Conservation (phyloP, 2,888 invertebrate genomes). For the Entomobrya multifasciata region DNA sequence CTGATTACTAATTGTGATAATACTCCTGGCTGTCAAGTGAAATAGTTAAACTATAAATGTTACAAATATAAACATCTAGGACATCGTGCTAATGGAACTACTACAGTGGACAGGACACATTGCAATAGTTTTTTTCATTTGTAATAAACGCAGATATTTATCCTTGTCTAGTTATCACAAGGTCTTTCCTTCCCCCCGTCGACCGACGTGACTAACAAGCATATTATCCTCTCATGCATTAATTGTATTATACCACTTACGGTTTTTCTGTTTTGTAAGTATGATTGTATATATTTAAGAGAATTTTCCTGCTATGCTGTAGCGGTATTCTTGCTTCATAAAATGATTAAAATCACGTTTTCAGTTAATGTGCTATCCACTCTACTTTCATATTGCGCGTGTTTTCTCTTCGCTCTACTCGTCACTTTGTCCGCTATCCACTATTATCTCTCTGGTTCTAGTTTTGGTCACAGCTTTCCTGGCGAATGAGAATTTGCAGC, state of each 20-base stretch:
- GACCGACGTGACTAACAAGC: constrained; percentile 56
- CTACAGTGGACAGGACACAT: no score
- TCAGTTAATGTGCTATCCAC: constrained; percentile 44
- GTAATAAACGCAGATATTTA: no score
- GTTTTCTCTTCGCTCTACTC: no score
- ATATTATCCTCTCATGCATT: constrained; percentile 31
- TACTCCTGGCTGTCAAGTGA: not conserved
- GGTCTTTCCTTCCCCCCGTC: constrained; percentile 19
- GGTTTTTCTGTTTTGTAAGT: not conserved
- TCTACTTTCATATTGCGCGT: not conserved
- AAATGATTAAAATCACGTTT: constrained; percentile 61
- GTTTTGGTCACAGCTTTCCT: not conserved
- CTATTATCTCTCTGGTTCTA: not conserved
- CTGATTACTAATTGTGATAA: constrained; percentile 6
- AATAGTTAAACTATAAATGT: no score
- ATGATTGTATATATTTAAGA: not conserved
- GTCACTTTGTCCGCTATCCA: not conserved
- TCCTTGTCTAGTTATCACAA: not conserved
- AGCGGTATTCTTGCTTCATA: not conserved
- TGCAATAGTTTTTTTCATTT: no score
- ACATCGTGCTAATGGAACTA: no score
- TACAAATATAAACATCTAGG: no score
- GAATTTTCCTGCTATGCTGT: not conserved
- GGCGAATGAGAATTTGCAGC: not conserved
- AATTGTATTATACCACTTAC: constrained; percentile 24